Percentiles rank a stretch among this genome's conserved stretches.
phyloP scores from a whole-genome alignment of 1,140 invertebrate species.

The Cyclina sinensis region DNA sequence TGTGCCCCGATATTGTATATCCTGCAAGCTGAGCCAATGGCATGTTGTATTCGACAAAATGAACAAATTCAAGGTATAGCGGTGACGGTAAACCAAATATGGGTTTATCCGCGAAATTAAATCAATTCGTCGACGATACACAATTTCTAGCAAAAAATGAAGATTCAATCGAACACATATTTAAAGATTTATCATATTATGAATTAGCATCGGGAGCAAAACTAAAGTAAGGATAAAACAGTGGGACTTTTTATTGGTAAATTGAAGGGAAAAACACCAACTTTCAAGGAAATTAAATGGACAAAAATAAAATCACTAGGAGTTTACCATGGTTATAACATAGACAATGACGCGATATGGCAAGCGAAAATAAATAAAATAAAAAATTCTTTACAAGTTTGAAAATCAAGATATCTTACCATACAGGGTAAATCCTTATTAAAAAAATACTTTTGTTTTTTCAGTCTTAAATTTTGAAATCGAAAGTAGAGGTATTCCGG shows the following conservation, averaged over 20 bases:
- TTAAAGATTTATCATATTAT: background rate
- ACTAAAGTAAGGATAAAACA: slow-evolving; percentile 4
- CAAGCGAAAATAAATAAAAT: background rate
- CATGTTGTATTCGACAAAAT: background rate
- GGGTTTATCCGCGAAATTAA: background rate
- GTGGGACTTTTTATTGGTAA: background rate
- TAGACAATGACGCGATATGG: background rate
- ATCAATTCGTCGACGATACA: background rate
- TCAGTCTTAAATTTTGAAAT: background rate
- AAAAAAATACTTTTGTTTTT: background rate
- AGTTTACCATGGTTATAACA: background rate
- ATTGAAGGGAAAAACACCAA: background rate
- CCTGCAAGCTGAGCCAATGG: too few species aligned
- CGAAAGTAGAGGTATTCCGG: background rate
- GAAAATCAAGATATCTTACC: background rate
- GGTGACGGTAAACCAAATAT: background rate
- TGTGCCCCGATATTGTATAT: too few species aligned
- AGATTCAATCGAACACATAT: background rate
- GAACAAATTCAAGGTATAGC: background rate
- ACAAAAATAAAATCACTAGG: background rate
- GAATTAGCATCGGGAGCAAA: background rate
- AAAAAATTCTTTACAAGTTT: too few species aligned
- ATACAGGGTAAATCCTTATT: background rate
- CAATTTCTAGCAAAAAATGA: background rate
- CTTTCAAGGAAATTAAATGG: background rate